These are phyloP conservation scores for Macropodus opercularis DNA, from an alignment of 2,797 vertebrate species.

Conservation along the genomic window DNA sequence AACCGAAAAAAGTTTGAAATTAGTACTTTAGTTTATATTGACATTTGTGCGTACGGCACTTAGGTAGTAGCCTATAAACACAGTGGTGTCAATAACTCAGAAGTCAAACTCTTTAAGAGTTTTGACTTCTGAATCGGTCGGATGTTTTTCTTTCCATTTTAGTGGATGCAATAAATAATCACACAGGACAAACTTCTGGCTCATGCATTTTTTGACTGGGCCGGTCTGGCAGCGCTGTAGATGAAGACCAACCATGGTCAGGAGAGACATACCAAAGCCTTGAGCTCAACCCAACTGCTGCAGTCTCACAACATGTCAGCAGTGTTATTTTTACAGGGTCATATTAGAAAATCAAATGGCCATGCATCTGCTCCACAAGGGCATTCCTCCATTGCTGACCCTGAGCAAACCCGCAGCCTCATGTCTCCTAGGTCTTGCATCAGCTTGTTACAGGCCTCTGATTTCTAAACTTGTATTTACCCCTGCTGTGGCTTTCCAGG, in stretches of 20 bases:
- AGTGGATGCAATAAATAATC: constrained; percentile 35
- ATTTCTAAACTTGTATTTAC: constrained; percentile 68
- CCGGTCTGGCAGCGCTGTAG: constrained; percentile 46
- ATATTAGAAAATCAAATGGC: constrained; percentile 74
- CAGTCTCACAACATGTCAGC: constrained; percentile 75
- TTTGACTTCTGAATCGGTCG: constrained; percentile 12
- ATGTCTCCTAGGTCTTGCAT: constrained; percentile 61
- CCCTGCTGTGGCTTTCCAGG: constrained; percentile 59
- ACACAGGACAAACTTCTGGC: constrained; percentile 40
- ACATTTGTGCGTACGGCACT: neutral
- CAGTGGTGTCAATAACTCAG: too few species aligned
- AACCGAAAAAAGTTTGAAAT: too few species aligned
- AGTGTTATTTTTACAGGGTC: constrained; percentile 80
- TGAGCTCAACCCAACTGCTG: constrained; percentile 77
- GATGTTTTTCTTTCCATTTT: constrained; percentile 13
- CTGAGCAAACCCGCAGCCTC: constrained; percentile 66
- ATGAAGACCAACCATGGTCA: constrained; percentile 71
- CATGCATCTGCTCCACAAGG: constrained; percentile 73
- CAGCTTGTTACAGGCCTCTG: constrained; percentile 57
- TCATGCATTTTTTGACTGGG: constrained; percentile 60
- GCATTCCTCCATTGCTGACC: constrained; percentile 73
- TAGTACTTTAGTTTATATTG: too few species aligned
- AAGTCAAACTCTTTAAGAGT: neutral
- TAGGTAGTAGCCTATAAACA: too few species aligned
- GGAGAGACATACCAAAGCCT: constrained; percentile 78